These are phyloP conservation scores for Galemys pyrenaicus DNA, from an alignment of 2,113 vertebrate genomes.

Conservation along the genomic window DNA sequence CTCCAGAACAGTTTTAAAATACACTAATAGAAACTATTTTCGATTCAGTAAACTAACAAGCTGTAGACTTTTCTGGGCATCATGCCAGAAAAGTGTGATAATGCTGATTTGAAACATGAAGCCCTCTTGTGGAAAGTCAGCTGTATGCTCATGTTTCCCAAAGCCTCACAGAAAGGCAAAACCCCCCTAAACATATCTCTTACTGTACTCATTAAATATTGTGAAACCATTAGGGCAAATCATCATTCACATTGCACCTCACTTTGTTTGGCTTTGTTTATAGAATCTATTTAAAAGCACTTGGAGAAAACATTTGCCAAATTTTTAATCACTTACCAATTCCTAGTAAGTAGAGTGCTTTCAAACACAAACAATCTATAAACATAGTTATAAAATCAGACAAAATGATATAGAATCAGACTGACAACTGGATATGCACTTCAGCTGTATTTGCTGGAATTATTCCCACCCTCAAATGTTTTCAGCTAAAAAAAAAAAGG, in stretches of 20 bases:
- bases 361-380: constrained; percentile 59
- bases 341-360: constrained; percentile 41
- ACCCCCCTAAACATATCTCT: not conserved
- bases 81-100: constrained; percentile 46
- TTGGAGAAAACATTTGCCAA: constrained; percentile 52
- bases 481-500: not conserved
- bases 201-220: not conserved
- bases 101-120: constrained; percentile 72
- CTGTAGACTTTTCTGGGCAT: constrained; percentile 51
- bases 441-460: constrained; percentile 45
- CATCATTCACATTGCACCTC: not conserved
- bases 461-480: constrained; percentile 4
- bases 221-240: not conserved
- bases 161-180: not conserved
- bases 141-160: constrained; percentile 40
- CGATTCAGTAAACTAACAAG: constrained; percentile 58
- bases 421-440: constrained; percentile 35
- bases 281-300: not conserved
- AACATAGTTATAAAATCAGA: constrained; percentile 58
- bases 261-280: constrained; percentile 53
- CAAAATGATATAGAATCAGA: constrained; percentile 52
- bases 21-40: constrained; percentile 24
- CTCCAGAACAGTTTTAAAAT: constrained; percentile 34
- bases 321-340: constrained; percentile 69
- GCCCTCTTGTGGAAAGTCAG: constrained; percentile 75